phyloP scores from a whole-genome alignment of 2,888 invertebrate genomes.

The Podotricha telesiphe region DNA sequence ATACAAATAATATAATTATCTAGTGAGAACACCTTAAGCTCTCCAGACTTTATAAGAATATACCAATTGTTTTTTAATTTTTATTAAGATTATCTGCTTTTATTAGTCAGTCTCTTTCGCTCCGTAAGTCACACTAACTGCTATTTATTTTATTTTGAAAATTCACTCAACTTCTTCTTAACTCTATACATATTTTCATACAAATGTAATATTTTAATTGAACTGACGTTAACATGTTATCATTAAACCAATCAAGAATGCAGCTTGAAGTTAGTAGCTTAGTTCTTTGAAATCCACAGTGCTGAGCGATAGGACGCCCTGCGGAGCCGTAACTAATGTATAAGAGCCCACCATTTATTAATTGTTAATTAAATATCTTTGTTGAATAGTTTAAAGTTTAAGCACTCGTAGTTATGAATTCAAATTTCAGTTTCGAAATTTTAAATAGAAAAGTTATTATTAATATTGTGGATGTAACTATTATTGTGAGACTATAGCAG shows the following conservation, averaged over 20 bases:
- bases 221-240: not conserved
- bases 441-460: too few relatives aligned
- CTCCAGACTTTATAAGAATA: not conserved
- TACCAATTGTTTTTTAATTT: not conserved
- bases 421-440: too few relatives aligned
- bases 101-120: not conserved
- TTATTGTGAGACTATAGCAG: too few relatives aligned
- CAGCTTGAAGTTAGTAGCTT: not conserved
- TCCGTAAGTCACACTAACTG: not conserved
- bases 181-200: constrained; percentile 9
- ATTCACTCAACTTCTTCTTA: constrained; percentile 3
- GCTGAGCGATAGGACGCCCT: not conserved
- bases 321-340: not conserved
- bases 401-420: too few relatives aligned
- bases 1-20: too few relatives aligned
- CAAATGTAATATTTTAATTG: constrained; percentile 10
- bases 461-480: too few relatives aligned
- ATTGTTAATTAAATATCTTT: constrained; percentile 6
- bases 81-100: not conserved
- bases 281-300: constrained; percentile 10
- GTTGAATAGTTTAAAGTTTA: too few relatives aligned
- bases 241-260: constrained; percentile 9
- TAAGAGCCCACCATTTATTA: not conserved
- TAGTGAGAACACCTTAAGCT: too few relatives aligned
- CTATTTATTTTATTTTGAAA: not conserved